phyloP scores from a whole-genome alignment of 2,113 vertebrate species.

The Microcebus lehilahytsara region DNA sequence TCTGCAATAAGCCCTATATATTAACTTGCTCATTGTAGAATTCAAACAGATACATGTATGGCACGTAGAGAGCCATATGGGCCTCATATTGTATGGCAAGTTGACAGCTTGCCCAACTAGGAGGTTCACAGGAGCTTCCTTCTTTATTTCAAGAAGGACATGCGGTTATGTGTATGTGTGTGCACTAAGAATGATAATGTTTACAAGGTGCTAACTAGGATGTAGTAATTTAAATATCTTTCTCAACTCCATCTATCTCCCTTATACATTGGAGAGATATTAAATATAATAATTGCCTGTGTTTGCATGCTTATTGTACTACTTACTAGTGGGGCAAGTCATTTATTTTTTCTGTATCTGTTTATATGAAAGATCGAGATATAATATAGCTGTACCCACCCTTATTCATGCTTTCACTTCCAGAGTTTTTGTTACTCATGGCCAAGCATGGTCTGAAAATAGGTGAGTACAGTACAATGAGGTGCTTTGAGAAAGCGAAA shows the following conservation, averaged over 20 bases:
- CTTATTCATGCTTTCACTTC: not conserved
- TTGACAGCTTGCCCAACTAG: not conserved
- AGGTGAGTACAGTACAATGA: not conserved
- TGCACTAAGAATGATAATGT: not conserved
- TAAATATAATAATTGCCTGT: accelerated
- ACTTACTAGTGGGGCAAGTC: not conserved
- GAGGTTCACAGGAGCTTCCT: not conserved
- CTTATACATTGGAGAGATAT: not conserved
- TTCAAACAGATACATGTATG: not conserved
- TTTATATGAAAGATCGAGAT: not conserved
- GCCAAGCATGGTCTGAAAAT: not conserved
- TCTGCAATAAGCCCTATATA: not conserved
- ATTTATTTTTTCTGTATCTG: not conserved
- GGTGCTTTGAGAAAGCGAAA: not conserved
- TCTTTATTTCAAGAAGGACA: not conserved
- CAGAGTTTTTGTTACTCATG: not conserved
- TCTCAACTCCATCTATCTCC: not conserved
- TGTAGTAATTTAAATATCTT: not conserved
- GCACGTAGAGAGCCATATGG: not conserved
- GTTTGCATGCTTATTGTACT: accelerated
- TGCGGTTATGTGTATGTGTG: not conserved
- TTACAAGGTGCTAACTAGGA: not conserved
- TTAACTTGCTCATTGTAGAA: not conserved
- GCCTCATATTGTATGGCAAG: not conserved
- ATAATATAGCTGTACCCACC: not conserved